Conservation (phyloP, 35 echinoderm and acorn worm species). For the Diadema setosum region DNA sequence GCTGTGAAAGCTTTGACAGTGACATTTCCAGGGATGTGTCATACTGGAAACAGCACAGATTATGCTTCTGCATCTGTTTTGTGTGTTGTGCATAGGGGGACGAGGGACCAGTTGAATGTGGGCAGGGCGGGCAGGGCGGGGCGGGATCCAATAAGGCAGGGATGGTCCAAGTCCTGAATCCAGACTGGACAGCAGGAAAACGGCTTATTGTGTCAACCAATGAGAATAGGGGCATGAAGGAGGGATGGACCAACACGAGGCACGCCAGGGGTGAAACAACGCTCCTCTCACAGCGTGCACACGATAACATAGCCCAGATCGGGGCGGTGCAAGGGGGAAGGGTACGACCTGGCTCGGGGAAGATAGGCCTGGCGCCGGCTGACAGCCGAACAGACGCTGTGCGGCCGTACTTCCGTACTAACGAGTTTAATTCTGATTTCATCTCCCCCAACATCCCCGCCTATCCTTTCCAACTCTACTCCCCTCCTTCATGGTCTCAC, state of each 20-base stretch:
- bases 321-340: background rate
- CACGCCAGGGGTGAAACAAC: too few species aligned
- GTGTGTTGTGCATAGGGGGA: too few species aligned
- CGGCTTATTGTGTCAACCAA: background rate
- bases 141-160: background rate
- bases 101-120: too few species aligned
- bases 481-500: background rate
- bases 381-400: background rate
- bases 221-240: too few species aligned
- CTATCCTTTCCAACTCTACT: background rate
- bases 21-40: too few species aligned
- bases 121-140: background rate
- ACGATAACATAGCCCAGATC: too few species aligned
- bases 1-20: too few species aligned
- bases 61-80: too few species aligned
- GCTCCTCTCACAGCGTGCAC: too few species aligned
- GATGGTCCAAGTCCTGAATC: background rate
- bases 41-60: too few species aligned
- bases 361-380: background rate
- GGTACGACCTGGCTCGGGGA: background rate
- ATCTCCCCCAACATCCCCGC: background rate
- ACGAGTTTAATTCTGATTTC: background rate
- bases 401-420: background rate
- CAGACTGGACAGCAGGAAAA: background rate
- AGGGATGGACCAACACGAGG: too few species aligned